Base-by-base conservation (phyloP, 2,797 vertebrate species). In the Muraenolepis orangiensis region DNA sequence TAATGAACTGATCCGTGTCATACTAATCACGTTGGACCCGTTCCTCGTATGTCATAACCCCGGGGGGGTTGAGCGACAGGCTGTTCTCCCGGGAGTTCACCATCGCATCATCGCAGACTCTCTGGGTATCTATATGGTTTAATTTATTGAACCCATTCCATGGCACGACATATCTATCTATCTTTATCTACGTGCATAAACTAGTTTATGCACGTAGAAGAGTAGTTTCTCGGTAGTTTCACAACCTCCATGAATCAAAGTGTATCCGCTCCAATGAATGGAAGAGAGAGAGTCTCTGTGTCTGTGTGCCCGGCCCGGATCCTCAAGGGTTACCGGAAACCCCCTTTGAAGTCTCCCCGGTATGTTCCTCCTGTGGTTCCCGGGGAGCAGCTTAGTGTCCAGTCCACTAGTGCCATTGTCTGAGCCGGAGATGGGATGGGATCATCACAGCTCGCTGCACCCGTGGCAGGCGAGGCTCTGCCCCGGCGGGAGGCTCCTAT, bases 391-490 rank as follows among this genome's bases (percentile, higher is more conserved):
- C 75, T 71, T 71, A 76, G 82, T 79, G 89, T 91, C 87, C 88
- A 88, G 85, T 86, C 88, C n/a, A n/a, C n/a, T n/a, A n/a, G n/a
- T n/a, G n/a, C 90, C 83, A 90, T 92, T 92, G 92, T 91, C 87
- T 90, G 74, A 88, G 88, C 90, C 85, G 84, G 89, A 88, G 89
- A 90, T 89, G 87, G 91, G 89, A 90, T 89, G 87, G 91, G 86
- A 87, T 92, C 91, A 91, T 92, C 82, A 86, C 91, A 91, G 89
- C 90, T 92, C 92, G 89, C 84, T 91, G 89, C 90, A 90, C 91
- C 86, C 86, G 84, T 91, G 90, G 90, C 89, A 90, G 88, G 85
- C 73, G 87, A 84, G 92, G 91, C 91, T 91, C 90, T 88, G 87
- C 86, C 72, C 80, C 89, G 23, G 89, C 83, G 83, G 83, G 81